phyloP scores from a whole-genome alignment of 2,888 invertebrate species.

The Callinectes sapidus region DNA sequence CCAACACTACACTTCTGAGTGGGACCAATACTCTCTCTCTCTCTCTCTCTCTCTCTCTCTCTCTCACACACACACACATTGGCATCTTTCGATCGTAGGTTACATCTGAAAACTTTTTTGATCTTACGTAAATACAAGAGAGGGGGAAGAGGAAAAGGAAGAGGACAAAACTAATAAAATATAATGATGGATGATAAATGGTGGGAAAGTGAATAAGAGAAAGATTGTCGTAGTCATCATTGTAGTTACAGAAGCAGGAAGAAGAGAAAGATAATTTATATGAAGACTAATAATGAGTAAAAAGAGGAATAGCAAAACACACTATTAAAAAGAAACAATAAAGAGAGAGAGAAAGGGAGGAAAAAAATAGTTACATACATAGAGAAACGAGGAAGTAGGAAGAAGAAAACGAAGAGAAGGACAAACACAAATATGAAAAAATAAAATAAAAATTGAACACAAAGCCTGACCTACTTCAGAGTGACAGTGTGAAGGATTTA shows the following conservation, averaged over 20 bases:
- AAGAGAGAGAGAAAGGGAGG: not conserved
- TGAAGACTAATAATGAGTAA: not conserved
- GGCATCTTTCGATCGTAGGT: not conserved
- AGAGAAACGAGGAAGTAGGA: not conserved
- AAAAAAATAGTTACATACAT: not conserved
- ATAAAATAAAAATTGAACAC: too few relatives aligned
- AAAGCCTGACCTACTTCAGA: not conserved
- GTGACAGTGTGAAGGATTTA: not conserved
- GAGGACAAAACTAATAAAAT: not conserved
- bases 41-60: constrained; percentile 46
- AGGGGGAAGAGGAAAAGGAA: not conserved
- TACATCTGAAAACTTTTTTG: not conserved
- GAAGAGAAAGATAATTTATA: not conserved
- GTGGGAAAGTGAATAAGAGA: not conserved
- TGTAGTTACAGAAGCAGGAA: not conserved
- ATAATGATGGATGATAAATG: not conserved
- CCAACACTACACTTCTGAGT: not conserved
- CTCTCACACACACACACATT: not conserved
- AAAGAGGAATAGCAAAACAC: not conserved
- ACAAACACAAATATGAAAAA: not conserved
- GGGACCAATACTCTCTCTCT: not conserved
- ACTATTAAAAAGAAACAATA: not conserved
- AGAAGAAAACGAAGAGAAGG: not conserved
- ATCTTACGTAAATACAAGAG: not conserved
- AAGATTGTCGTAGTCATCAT: not conserved